Conservation (phyloP, 2,797 vertebrate genomes). For the Catharus ustulatus region DNA sequence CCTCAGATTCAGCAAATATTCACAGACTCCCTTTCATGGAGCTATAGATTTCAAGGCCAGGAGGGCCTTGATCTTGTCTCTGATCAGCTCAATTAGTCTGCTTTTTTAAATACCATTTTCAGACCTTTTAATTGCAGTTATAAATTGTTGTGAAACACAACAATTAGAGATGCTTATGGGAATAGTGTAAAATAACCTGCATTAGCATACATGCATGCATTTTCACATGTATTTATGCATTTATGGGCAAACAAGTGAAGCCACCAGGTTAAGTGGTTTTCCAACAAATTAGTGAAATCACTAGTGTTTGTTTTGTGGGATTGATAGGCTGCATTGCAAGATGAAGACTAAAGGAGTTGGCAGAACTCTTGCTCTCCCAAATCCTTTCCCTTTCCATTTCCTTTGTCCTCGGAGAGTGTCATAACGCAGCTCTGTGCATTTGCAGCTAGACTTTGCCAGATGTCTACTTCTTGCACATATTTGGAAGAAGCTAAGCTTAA, state of each 20-base stretch:
- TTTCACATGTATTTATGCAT: not conserved
- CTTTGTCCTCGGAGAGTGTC: constrained; percentile 36
- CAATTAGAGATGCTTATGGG: not conserved
- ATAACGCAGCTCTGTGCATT: constrained; percentile 31
- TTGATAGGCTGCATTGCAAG: not conserved
- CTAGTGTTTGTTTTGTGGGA: not conserved
- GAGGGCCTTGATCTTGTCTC: constrained; percentile 25
- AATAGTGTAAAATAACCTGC: not conserved
- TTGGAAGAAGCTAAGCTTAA: constrained; percentile 62
- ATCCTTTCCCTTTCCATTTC: constrained; percentile 26
- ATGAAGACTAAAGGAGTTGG: not conserved
- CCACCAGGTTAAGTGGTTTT: not conserved
- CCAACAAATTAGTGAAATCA: not conserved
- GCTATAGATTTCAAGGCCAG: constrained; percentile 20
- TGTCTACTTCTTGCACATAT: constrained; percentile 47
- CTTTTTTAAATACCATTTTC: constrained; percentile 60
- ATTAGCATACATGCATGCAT: not conserved
- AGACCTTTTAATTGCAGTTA: constrained; percentile 66
- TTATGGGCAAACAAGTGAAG: not conserved
- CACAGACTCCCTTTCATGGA: not conserved
- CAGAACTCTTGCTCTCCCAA: not conserved
- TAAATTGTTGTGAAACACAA: constrained; percentile 45
- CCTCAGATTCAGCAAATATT: constrained; percentile 15
- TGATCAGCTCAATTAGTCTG: constrained; percentile 66
- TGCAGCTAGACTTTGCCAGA: constrained; percentile 51